phyloP scores from a whole-genome alignment of 2,888 invertebrate species.

The Cephonodes hylas region DNA sequence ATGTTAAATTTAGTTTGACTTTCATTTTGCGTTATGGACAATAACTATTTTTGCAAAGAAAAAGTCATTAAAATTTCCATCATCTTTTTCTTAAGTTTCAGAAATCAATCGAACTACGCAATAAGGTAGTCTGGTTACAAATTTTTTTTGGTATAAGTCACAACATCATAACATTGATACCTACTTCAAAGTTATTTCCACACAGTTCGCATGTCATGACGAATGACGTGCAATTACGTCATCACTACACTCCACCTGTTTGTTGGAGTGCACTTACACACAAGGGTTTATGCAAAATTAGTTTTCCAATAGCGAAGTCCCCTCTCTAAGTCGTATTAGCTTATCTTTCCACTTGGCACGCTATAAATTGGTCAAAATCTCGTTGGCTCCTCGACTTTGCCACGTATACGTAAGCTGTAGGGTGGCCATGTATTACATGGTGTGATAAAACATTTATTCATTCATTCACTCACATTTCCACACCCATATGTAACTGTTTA shows the following conservation, averaged over 20 bases:
- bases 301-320: constrained; percentile 71
- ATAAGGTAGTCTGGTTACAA: too few species aligned
- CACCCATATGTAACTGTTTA: too few species aligned
- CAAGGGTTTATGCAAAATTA: constrained; percentile 69
- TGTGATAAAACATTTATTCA: background rate
- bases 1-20: too few species aligned
- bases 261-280: constrained; percentile 42
- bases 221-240: constrained; percentile 23
- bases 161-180: background rate
- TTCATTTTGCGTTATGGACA: too few species aligned
- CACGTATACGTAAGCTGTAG: constrained; percentile 61
- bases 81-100: too few species aligned
- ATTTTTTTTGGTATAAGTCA: too few species aligned
- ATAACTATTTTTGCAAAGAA: too few species aligned
- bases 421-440: constrained; percentile 32
- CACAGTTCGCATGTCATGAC: constrained; percentile 2
- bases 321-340: constrained; percentile 66
- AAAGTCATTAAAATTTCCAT: too few species aligned
- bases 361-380: constrained; percentile 81
- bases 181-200: background rate
- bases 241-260: constrained; percentile 14
- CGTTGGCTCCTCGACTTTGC: constrained; percentile 69
- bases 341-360: constrained; percentile 81
- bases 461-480: too few species aligned
- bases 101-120: too few species aligned